Evolutionary conservation across 1,140 invertebrate species (phyloP), one percentile per base, ranked within the genome.

Genomic region (Harpegnathos saltator): DNA sequence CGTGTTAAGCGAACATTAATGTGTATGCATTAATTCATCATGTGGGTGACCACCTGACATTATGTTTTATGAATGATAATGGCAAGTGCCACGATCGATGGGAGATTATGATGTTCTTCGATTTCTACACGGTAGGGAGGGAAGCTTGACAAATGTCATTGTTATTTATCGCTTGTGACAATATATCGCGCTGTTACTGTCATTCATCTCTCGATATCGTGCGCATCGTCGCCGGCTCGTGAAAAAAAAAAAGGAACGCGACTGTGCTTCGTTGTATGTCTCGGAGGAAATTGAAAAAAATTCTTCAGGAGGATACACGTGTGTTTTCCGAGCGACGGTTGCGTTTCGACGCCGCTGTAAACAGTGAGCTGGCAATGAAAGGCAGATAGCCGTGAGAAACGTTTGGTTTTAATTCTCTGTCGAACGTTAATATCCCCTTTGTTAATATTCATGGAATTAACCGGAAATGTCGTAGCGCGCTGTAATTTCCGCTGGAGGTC

Each of bases 401-500:
- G 83, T 29, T 62, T 38, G 72, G 63, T 86, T 89, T 89, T 82
- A 89, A 86, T 89, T 85, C 26, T 44, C 26, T 44, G 81, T 59
- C 59, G 38, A 89, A 52, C 63, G 65, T 78, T 86, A 82, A 89
- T 89, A 86, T 89, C 85, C 85, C n/a, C 48, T 74, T 66, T n/a
- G 54, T 82, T 82, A 89, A 86, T 84, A 56, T 12, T 14, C 17
- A 15, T n/a, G 58, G 62, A 84, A 90, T 90, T 86, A 82, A 81
- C 56, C 83, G 87, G 85, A 91, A 91, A 89, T 84, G 83, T 84
- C n/a, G 80, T 22, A 82, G 69, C 66, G 24, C 83, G 66, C 56
- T 24, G 75, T 61, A 85, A 89, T 90, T 88, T 90, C 85, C 89
- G 82, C 77, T 81, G 26, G 63, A 54, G 65, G 87, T 90, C 89